phyloP scores from a whole-genome alignment of 1,140 invertebrate genomes.

The Drosophila willistoni region DNA sequence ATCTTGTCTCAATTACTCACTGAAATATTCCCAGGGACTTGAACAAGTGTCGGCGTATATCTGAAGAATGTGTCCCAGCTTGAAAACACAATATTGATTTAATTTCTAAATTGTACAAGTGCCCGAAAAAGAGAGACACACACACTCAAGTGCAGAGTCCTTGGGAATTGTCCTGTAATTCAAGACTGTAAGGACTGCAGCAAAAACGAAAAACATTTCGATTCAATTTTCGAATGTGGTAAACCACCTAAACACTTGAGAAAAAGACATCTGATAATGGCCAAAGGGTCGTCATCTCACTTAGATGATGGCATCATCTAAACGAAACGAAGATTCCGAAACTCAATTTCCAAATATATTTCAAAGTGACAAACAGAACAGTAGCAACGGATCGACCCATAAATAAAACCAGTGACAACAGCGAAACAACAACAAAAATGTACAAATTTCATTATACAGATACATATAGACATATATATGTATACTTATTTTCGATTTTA shows the following conservation, averaged over 20 bases:
- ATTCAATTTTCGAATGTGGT: slow-evolving; percentile 2
- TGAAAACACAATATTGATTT: slow-evolving; percentile 4
- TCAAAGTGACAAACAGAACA: background rate
- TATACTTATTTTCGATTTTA: slow-evolving; percentile 37
- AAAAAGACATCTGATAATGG: background rate
- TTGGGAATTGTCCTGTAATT: background rate
- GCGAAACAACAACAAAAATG: slow-evolving; percentile 27
- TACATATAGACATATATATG: background rate
- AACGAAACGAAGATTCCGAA: background rate
- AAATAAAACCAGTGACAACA: slow-evolving; percentile 23
- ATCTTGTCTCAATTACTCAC: background rate
- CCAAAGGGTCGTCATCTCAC: slow-evolving; percentile 2
- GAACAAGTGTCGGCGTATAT: background rate
- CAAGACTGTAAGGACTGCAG: background rate
- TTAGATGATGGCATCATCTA: background rate
- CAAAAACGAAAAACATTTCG: background rate
- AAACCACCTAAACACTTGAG: slow-evolving; percentile 8
- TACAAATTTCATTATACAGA: slow-evolving; percentile 23
- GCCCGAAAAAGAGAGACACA: background rate
- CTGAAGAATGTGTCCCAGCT: background rate
- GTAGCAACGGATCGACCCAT: slow-evolving; percentile 3
- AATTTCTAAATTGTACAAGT: slow-evolving; percentile 7
- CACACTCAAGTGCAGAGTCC: background rate
- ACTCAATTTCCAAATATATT: background rate
- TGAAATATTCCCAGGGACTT: background rate